Evolutionary conservation across 2,113 vertebrate genomes (phyloP).

Genomic region (Pomatorhinus ruficollis): DNA sequence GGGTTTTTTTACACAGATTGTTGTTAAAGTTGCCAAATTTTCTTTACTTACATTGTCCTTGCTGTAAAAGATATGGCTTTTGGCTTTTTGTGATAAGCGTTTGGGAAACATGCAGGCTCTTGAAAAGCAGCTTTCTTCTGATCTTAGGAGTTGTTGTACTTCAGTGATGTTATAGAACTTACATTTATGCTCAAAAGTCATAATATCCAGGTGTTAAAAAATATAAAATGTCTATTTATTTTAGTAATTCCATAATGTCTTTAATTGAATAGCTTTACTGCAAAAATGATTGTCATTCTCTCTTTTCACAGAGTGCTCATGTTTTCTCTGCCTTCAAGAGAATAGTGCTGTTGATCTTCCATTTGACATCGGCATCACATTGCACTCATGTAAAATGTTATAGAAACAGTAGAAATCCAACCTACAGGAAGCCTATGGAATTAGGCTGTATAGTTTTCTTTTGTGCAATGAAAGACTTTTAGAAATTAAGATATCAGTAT

Average conservation of each 20-base stretch:
- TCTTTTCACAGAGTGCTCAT: not conserved
- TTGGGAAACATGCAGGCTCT: not conserved
- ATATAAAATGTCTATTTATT: not conserved
- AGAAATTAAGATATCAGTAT: not conserved
- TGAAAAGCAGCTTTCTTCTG: not conserved
- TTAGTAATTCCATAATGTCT: not conserved
- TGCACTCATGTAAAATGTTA: not conserved
- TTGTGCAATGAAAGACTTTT: not conserved
- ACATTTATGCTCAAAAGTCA: accelerated
- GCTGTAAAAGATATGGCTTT: not conserved
- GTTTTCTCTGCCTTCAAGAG: not conserved
- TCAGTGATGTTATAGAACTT: not conserved
- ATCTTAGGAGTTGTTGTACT: not conserved
- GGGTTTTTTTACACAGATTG: not conserved
- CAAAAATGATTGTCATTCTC: not conserved
- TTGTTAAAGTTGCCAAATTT: not conserved
- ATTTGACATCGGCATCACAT: not conserved
- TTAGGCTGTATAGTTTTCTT: not conserved
- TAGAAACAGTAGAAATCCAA: not conserved
- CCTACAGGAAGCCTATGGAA: not conserved
- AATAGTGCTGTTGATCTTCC: not conserved
- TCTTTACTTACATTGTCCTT: not conserved
- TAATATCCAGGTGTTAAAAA: not conserved
- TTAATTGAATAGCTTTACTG: not conserved
- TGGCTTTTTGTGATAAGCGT: not conserved